Percentiles rank a stretch among this genome's conserved stretches.
Evolutionary conservation across 2,113 vertebrate species (phyloP).

Genomic region (Dryoscopus gambensis): DNA sequence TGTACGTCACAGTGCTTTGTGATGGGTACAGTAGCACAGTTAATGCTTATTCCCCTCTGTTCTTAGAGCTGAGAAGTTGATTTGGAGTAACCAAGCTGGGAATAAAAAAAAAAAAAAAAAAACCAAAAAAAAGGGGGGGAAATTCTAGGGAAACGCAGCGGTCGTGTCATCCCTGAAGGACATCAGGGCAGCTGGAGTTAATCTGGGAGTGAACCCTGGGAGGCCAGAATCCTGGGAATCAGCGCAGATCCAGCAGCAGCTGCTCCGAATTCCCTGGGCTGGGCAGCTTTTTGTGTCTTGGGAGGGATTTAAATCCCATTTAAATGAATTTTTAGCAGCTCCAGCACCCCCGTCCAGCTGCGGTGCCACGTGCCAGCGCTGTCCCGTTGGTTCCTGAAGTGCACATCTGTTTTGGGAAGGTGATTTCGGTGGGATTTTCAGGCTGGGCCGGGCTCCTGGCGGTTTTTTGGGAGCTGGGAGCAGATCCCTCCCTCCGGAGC

Average conservation of each 20-base stretch:
- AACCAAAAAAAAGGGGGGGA: background rate
- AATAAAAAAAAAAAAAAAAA: background rate
- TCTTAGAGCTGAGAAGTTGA: conserved; percentile 42
- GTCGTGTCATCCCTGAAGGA: background rate
- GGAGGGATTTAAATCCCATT: background rate
- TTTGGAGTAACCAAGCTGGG: background rate
- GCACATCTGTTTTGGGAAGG: background rate
- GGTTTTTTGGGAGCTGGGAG: background rate
- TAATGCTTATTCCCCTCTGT: background rate
- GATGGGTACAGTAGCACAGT: conserved; percentile 59
- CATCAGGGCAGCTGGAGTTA: background rate
- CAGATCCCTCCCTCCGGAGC: background rate
- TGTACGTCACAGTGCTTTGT: conserved; percentile 62
- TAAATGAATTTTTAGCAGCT: background rate
- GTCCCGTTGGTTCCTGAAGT: background rate
- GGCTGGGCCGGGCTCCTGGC: background rate
- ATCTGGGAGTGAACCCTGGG: background rate
- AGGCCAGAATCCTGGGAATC: background rate
- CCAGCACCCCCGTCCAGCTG: background rate
- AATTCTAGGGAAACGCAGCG: background rate
- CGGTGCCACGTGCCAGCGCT: background rate
- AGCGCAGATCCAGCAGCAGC: background rate
- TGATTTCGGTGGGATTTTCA: background rate
- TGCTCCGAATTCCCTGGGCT: background rate
- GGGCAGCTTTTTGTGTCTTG: background rate